Evolutionary conservation across 2,113 vertebrate species (phyloP), one percentile per base, ranked within the genome.

Genomic region (Sterna hirundo): DNA sequence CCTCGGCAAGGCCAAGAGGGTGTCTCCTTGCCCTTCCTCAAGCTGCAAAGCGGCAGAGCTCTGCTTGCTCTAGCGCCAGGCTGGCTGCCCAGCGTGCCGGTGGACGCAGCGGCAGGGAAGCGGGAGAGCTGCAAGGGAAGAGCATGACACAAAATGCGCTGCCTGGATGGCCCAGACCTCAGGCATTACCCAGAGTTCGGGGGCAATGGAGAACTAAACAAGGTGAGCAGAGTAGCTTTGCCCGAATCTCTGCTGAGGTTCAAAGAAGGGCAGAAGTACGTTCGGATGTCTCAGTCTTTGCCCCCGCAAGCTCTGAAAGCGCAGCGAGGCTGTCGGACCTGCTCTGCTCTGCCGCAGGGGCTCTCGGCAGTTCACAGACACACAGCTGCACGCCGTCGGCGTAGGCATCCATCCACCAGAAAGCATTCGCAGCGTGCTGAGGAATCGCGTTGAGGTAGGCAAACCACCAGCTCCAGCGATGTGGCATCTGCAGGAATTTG

Each of bases 381-480:
- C 19, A 16, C 26, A 34, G 40, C 7, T 14, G 19, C 54, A 25
- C 0, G 0, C 0, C 1, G 27, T 49, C 2, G 0, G 38, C 5
- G 11, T 36, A 38, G 44, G 40, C 27, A 36, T 51, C 64, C 38
- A 40, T 51, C 68, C 57, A 16, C 54, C 27, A 84, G 61, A 21
- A 64, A 46, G 47, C 69, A 10, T 36, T 5, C 3, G 46, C 49
- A 47, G 18, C 51, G 10, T 0, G 11, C n/a, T 51, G 61, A 61
- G 57, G n/a, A 69, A 44, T 15, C 6, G 47, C 70, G 7, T 0
- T 2, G 38, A 30, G 20, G 40, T 21, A 75, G 40, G 88, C 51
- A 84, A 84, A 42, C 54, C 44, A 11, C 82, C 49, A n/a, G 1
- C 36, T 17, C 54, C 58, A 80, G 6, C 11, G 7, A 29, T 4